These are phyloP conservation scores for Ardeotis arabs DNA, from an alignment of 2,113 vertebrate species.

Conservation along the genomic window DNA sequence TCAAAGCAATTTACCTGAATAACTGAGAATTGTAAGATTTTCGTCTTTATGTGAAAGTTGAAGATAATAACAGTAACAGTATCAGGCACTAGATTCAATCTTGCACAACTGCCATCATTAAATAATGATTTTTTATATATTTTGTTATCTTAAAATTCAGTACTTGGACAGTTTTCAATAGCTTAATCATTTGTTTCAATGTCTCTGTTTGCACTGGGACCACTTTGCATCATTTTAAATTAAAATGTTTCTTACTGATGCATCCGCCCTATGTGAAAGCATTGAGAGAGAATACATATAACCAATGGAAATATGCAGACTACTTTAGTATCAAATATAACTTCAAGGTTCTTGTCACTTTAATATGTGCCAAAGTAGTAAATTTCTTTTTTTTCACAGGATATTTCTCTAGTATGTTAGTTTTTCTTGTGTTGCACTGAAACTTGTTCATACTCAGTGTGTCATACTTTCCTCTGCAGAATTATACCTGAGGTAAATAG, in stretches of 20 bases:
- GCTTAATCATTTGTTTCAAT: slow-evolving; percentile 10
- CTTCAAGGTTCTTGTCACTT: neutral
- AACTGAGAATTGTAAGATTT: neutral
- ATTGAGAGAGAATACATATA: neutral
- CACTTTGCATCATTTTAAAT: neutral
- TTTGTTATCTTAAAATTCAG: neutral
- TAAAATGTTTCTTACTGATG: neutral
- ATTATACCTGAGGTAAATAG: neutral
- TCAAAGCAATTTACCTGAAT: neutral
- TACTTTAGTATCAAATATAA: neutral
- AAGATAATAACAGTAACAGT: neutral
- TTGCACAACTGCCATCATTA: neutral
- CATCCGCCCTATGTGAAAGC: neutral
- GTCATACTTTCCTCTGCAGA: neutral
- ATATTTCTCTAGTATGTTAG: neutral
- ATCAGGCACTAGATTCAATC: neutral
- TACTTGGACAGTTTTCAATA: neutral
- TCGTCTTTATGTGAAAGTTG: neutral
- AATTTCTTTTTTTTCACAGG: neutral
- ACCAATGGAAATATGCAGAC: neutral
- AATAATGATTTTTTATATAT: neutral
- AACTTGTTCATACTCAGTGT: neutral
- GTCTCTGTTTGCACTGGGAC: neutral
- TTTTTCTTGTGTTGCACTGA: neutral
- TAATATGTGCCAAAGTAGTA: neutral